phyloP scores from a whole-genome alignment of 1,140 invertebrate genomes.

The Drosophila repleta region DNA sequence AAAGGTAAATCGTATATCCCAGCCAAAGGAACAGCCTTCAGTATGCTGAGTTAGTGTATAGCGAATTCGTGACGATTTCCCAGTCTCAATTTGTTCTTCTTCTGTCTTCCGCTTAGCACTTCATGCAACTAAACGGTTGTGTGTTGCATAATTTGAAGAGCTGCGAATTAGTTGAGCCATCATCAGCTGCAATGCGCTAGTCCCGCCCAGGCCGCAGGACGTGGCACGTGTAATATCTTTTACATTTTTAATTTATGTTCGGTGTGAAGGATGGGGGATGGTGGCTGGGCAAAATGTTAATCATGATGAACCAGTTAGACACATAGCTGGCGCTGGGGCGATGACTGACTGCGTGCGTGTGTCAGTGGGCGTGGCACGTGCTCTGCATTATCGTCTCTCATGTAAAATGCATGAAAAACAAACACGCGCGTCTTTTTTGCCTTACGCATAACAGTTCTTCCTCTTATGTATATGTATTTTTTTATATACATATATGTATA shows the following conservation, averaged over 20 bases:
- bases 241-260: conserved; percentile 66
- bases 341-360: not conserved
- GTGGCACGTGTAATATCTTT: conserved; percentile 44
- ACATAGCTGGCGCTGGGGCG: conserved; percentile 19
- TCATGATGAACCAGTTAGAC: conserved; percentile 78
- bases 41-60: too few species aligned
- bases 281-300: conserved; percentile 54
- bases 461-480: not conserved
- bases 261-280: not conserved
- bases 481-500: not conserved
- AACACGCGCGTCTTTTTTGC: conserved; percentile 70
- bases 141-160: conserved; percentile 24
- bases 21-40: too few species aligned
- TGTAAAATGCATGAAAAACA: conserved; percentile 66
- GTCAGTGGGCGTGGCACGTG: conserved; percentile 32
- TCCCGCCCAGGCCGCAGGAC: not conserved
- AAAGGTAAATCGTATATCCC: too few species aligned
- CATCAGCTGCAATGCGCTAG: conserved; percentile 19
- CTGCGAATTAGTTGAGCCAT: conserved; percentile 24
- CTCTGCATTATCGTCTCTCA: conserved; percentile 39
- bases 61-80: too few species aligned
- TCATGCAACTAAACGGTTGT: conserved; percentile 2
- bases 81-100: too few species aligned
- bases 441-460: conserved; percentile 54
- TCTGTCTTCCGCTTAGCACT: not conserved